These are phyloP conservation scores for Lepidonotus clava DNA, from an alignment of 2,888 invertebrate genomes.

Conservation along the genomic window DNA sequence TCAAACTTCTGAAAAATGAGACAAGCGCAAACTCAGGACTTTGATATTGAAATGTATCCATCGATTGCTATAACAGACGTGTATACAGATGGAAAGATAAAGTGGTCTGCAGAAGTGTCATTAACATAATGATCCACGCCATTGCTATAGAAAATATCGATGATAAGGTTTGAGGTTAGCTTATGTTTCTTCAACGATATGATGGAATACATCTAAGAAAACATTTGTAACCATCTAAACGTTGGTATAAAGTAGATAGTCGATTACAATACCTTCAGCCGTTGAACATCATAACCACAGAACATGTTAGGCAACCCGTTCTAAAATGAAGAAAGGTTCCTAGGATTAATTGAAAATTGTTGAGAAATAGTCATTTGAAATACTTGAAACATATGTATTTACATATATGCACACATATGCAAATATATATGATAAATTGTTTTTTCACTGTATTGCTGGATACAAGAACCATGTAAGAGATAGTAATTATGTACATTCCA, in stretches of 20 bases:
- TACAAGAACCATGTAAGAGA: too few relatives aligned
- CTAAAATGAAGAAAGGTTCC: background rate
- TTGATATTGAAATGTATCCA: background rate
- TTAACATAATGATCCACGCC: too few relatives aligned
- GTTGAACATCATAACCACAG: constrained; percentile 19
- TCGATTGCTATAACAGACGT: background rate
- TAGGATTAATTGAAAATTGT: background rate
- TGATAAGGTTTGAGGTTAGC: too few relatives aligned
- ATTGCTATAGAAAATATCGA: too few relatives aligned
- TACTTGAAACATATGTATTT: background rate
- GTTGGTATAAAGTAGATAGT: background rate
- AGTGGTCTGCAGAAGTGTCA: too few relatives aligned
- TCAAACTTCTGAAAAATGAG: constrained; percentile 42
- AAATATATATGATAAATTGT: too few relatives aligned
- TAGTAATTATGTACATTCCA: too few relatives aligned
- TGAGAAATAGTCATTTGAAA: background rate
- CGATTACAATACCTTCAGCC: background rate
- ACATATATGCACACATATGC: background rate
- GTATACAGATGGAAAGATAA: too few relatives aligned
- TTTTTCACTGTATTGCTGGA: too few relatives aligned
- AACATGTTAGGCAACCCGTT: background rate
- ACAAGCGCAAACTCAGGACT: background rate
- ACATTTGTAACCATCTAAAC: too few relatives aligned
- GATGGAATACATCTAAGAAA: too few relatives aligned
- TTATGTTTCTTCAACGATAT: too few relatives aligned